Evolutionary conservation across 2,888 invertebrate genomes (phyloP).

Genomic region (Drosophila sordidula): DNA sequence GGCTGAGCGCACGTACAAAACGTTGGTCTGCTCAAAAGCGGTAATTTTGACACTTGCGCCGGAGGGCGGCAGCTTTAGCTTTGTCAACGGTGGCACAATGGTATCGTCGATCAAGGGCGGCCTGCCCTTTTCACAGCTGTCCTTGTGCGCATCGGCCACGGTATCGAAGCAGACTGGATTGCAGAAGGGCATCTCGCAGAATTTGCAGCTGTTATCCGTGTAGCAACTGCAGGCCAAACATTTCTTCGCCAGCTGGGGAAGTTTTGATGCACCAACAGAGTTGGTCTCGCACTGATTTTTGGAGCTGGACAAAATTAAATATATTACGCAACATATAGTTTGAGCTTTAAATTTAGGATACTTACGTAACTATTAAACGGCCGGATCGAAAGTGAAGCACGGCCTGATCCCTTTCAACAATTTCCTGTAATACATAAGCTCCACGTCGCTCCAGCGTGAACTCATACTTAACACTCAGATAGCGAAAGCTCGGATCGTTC

Average conservation of each 20-base stretch:
- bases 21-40: slow-evolving; percentile 79
- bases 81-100: slow-evolving; percentile 1
- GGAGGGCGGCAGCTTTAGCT: slow-evolving; percentile 58
- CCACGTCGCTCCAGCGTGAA: slow-evolving; percentile 72
- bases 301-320: slow-evolving; percentile 8
- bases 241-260: slow-evolving; percentile 8
- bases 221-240: slow-evolving; percentile 44
- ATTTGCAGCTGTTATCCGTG: slow-evolving; percentile 47
- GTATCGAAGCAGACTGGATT: slow-evolving; percentile 72
- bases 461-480: slow-evolving; percentile 69
- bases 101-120: slow-evolving; percentile 10
- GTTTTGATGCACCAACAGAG: background rate
- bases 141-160: slow-evolving; percentile 41
- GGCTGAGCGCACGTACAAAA: slow-evolving; percentile 81
- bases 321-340: background rate
- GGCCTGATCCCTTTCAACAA: slow-evolving; percentile 19
- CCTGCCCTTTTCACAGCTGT: slow-evolving; percentile 28
- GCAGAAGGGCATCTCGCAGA: slow-evolving; percentile 73
- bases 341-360: background rate
- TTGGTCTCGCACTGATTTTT: background rate
- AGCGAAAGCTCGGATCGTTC: slow-evolving; percentile 65
- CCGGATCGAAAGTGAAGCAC: slow-evolving; percentile 69
- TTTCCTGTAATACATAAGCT: slow-evolving; percentile 26
- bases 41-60: slow-evolving; percentile 77
- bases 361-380: slow-evolving; percentile 66